Evolutionary conservation across 1,140 invertebrate genomes (phyloP).

Genomic region (Bombus pascuorum): DNA sequence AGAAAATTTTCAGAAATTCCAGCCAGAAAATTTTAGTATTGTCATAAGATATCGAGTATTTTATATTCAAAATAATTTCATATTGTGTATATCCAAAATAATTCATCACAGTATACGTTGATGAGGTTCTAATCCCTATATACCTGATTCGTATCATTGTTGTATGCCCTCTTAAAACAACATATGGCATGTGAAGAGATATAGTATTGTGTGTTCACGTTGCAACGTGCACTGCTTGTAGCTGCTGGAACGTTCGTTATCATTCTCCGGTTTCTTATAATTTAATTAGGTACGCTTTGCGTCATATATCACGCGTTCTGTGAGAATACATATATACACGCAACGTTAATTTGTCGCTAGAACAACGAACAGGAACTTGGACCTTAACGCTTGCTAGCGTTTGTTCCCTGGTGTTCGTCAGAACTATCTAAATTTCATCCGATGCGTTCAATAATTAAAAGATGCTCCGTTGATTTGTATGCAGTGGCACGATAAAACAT

Average conservation of each 20-base stretch:
- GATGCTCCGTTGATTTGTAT: not conserved
- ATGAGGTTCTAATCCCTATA: slow-evolving; percentile 3
- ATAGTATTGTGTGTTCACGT: not conserved
- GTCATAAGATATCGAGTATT: slow-evolving; percentile 7
- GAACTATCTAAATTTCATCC: not conserved
- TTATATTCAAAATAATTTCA: slow-evolving; percentile 4
- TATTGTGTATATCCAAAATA: not conserved
- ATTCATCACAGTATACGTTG: slow-evolving; percentile 23
- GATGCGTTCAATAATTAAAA: not conserved
- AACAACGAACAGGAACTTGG: slow-evolving; percentile 25
- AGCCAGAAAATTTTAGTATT: not conserved
- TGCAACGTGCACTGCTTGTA: not conserved
- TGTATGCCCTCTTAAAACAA: slow-evolving; percentile 1
- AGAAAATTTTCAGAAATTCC: not conserved
- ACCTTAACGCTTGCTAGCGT: not conserved
- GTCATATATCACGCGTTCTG: slow-evolving; percentile 36
- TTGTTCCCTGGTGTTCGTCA: slow-evolving; percentile 10
- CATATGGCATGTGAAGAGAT: not conserved
- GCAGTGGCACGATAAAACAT: slow-evolving; percentile 28
- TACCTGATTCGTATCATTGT: not conserved
- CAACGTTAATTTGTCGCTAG: slow-evolving; percentile 50
- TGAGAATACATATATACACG: slow-evolving; percentile 54
- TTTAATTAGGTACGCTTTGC: slow-evolving; percentile 70
- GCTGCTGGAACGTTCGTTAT: not conserved
- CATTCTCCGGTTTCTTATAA: slow-evolving; percentile 46